Base-by-base conservation (phyloP, 2,888 invertebrate genomes). In the Drosophila infuscata region DNA sequence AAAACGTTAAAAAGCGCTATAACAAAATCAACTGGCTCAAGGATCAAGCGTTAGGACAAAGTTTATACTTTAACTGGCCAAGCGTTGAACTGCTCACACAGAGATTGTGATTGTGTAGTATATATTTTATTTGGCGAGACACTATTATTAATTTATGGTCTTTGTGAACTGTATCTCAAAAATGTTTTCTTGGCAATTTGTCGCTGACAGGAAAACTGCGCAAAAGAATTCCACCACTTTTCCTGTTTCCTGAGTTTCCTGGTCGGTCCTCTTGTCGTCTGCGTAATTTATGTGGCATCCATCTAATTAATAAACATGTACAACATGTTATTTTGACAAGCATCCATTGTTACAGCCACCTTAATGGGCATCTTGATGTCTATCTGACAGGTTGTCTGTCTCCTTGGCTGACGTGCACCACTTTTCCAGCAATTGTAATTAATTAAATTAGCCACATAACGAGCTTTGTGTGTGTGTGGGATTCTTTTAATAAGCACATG, bases 301-400 rank as follows among this genome's bases (percentile, higher is more conserved):
- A 76, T 73, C 71, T 75, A 75, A 90, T 85, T 85, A 90, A 90
- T 80, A 86, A 66, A 59, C 79, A 53, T 48, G 68, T 61, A 43
- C 36, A 51, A 32, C 57, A 43, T 52, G 64, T 25, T 25, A 68
- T 60, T 62, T 62, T 59, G 62, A 58, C 41, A 67, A 36, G 58
- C 69, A 59, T 67, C 51, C 65, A 51, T 61, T 73, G 72, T 35
- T 64, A 25, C 33, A 53, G 70, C n/a, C 62, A 35, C 46, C 58
- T 29, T 56, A 51, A 67, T 57, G 48, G 41, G 48, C 57, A 38
- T 8, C 58, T 64, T 49, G 53, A 51, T 38, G 51, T 12, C 49
- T 20, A 52, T 54, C 56, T 63, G 81, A 74, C 82, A 63, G 74
- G 32, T 35, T 74, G 69, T 64, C 74, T 66, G 51, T 74, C 74